Conservation (phyloP, 2,888 invertebrate species). For the Dryobota labecula region DNA sequence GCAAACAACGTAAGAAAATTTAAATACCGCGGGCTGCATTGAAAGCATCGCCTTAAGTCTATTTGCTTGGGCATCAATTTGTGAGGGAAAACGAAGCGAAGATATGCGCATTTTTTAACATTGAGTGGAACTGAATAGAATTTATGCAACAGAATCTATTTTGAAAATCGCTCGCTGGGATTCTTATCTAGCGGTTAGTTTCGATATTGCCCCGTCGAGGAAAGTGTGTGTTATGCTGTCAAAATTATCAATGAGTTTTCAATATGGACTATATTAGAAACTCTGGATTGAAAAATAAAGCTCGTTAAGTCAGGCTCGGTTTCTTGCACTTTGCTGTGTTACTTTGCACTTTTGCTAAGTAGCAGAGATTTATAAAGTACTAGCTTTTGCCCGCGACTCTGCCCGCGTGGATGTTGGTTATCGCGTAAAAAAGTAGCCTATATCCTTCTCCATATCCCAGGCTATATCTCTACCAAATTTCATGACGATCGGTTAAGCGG, state of each 20-base stretch:
- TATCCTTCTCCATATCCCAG: too few relatives aligned
- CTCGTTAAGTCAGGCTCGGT: neutral
- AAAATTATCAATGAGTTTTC: neutral
- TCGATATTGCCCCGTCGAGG: conserved; percentile 7
- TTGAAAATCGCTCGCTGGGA: conserved; percentile 14
- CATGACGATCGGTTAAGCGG: too few relatives aligned
- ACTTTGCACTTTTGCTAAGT: neutral
- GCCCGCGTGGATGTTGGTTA: too few relatives aligned
- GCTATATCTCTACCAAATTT: too few relatives aligned
- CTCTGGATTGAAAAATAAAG: neutral
- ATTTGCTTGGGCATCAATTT: conserved; percentile 28
- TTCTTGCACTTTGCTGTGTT: neutral
- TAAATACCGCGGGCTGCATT: neutral
- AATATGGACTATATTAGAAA: neutral
- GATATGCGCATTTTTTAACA: conserved; percentile 58
- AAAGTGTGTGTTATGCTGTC: neutral
- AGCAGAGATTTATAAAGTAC: neutral
- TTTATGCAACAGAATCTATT: conserved; percentile 49
- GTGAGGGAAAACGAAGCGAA: conserved; percentile 16
- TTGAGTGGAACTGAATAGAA: conserved; percentile 42
- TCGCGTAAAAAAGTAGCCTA: too few relatives aligned
- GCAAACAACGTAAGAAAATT: neutral
- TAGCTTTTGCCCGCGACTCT: too few relatives aligned
- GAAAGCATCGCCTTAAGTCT: conserved; percentile 3
- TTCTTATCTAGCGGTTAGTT: conserved; percentile 19